These are phyloP conservation scores for Lampris incognitus DNA, from an alignment of 2,113 vertebrate species.

Conservation along the genomic window DNA sequence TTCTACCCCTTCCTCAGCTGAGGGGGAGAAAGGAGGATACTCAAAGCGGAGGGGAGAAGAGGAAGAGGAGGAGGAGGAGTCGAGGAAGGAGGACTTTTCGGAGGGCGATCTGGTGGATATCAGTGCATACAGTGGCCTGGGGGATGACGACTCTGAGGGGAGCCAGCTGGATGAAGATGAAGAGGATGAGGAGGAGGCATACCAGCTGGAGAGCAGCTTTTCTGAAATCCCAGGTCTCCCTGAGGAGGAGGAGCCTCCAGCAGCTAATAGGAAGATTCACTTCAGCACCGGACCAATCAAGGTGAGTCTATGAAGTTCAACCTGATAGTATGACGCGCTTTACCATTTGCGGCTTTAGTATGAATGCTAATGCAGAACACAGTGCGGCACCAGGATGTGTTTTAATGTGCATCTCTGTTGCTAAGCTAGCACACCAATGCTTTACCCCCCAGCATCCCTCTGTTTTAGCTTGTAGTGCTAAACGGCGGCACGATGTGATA, in stretches of 20 bases:
- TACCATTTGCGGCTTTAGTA: too few relatives aligned
- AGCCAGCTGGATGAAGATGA: slow-evolving; percentile 97
- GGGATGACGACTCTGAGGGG: slow-evolving; percentile 93
- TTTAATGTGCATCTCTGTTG: too few relatives aligned
- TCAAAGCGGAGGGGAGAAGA: slow-evolving; percentile 68
- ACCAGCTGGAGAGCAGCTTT: slow-evolving; percentile 88
- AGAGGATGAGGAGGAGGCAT: slow-evolving; percentile 88
- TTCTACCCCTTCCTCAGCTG: slow-evolving; percentile 1
- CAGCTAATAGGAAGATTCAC: slow-evolving; percentile 89
- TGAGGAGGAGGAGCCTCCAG: slow-evolving; percentile 87
- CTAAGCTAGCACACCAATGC: too few relatives aligned
- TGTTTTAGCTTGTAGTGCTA: too few relatives aligned
- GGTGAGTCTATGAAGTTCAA: slow-evolving; percentile 78
- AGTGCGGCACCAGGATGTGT: too few relatives aligned
- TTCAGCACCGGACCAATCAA: slow-evolving; percentile 95
- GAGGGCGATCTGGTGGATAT: slow-evolving; percentile 97
- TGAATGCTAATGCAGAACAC: too few relatives aligned
- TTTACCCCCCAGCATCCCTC: too few relatives aligned
- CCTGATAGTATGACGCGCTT: background rate
- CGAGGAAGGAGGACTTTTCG: slow-evolving; percentile 93
- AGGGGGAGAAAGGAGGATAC: slow-evolving; percentile 46
- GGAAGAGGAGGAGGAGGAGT: slow-evolving; percentile 83
- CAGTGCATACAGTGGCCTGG: slow-evolving; percentile 96
- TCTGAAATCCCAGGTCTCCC: slow-evolving; percentile 92
- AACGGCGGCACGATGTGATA: too few relatives aligned